Evolutionary conservation across 2,888 invertebrate genomes (phyloP), one percentile per base, ranked within the genome.

Genomic region (Nymphalis urticae): DNA sequence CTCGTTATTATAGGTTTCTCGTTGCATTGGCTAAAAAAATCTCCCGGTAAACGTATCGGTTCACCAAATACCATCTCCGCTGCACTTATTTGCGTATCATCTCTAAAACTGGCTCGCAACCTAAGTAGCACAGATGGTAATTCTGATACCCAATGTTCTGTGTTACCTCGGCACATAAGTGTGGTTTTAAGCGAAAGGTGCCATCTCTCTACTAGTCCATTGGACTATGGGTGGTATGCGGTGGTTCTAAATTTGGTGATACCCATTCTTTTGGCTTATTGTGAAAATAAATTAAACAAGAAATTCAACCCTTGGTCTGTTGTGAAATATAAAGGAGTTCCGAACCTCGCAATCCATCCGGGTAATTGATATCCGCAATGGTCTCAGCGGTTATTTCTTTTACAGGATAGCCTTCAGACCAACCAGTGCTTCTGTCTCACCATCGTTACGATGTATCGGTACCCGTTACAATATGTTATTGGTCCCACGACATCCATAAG

Each of bases 331-430:
- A 36, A 36, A 36, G 36, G 36, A 36, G 36, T 36, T 36, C 36
- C 36, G 36, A 36, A 36, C 75, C 75, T 7, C 60, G 71, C 0
- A 75, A 75, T 13, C 77, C 17, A 19, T 58, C 73, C 0, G 16
- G 4, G 76, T 75, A 75, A 10, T 81, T 66, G 0, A 73, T 75
- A n/a, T 69, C 64, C 0, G 78, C 78, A 6, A 82, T 77, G 0
- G 78, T 79, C 10, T 78, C 75, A 0, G 81, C 80, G 3, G 75
- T 72, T 32, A 79, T 78, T 65, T 82, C 72, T 21, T 50, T 19
- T 1, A 79, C 48, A 0, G 82, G 79, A 16, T 80, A 69, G 1
- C 79, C 80, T n/a, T 78, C 76, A 4, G 79, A 77, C 80, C 80
- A 82, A 8, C 75, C 32, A 0, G 76, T 75, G 48, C 61, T 71